Conservation (phyloP, 1,140 invertebrate species). For the Aphidius gifuensis region DNA sequence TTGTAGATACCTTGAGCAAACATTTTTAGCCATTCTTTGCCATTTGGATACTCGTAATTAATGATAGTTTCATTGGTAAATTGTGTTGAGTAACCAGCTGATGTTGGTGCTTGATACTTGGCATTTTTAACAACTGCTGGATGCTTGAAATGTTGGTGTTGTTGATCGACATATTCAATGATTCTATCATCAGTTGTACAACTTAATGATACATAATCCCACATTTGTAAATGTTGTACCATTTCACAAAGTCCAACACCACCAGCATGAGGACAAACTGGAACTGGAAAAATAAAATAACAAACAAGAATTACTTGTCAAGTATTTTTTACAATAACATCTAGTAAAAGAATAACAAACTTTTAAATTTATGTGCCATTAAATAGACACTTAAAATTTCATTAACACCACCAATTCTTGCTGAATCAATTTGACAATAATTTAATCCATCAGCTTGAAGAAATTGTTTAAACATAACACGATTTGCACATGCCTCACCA, state of each 20-base stretch:
- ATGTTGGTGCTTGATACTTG: conserved; percentile 69
- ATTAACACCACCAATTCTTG: conserved; percentile 83
- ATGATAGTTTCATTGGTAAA: conserved; percentile 66
- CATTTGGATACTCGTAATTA: conserved; percentile 72
- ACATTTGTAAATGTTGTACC: conserved; percentile 88
- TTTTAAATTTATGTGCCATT: conserved; percentile 75
- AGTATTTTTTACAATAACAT: conserved; percentile 1
- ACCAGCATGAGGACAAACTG: conserved; percentile 90
- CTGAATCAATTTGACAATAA: conserved; percentile 88
- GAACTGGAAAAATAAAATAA: conserved; percentile 61
- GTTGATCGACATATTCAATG: conserved; percentile 85
- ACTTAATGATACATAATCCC: conserved; percentile 77
- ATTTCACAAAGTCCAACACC: conserved; percentile 91
- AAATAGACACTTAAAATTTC: conserved; percentile 85
- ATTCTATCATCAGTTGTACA: conserved; percentile 68
- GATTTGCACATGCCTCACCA: conserved; percentile 88
- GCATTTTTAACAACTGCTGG: conserved; percentile 70
- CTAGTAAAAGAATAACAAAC: conserved; percentile 43
- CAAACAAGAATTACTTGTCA: conserved; percentile 8
- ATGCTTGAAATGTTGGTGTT: conserved; percentile 81
- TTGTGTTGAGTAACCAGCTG: conserved; percentile 76
- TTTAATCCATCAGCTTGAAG: conserved; percentile 75
- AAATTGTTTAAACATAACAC: conserved; percentile 91
- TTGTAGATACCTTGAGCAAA: conserved; percentile 53
- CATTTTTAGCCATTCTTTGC: conserved; percentile 71